Base-by-base conservation (phyloP, 2,888 invertebrate genomes). In the Diaprepes abbreviatus region DNA sequence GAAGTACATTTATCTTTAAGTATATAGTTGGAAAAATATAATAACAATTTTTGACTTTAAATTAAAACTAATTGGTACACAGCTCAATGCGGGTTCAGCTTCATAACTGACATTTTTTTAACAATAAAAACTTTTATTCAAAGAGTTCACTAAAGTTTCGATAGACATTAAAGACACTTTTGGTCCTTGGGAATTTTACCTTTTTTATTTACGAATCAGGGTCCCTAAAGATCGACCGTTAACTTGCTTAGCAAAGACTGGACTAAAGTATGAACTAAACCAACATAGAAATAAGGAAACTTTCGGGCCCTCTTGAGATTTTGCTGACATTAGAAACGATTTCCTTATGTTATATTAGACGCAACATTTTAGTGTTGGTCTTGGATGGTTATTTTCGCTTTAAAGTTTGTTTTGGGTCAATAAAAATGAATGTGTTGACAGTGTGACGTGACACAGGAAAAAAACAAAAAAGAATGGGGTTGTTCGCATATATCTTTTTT, bases 131-230 rank as follows among this genome's bases (percentile, higher is more conserved):
- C 40, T 48, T 62, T 62, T 55, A 48, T 21, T 38, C 17, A 38
- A 45, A 48, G 62, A 62, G 67, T 67, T 67, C 36, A 62, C 62
- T 43, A 55, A 67, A 67, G 54, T 67, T 67, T 35, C 55, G 45
- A 52, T 45, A 40, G 59, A 55, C 62, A 67, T 54, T 67, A 67
- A 38, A 55, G 48, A 55, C 67, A 62, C 60, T 62, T 67, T 14
- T 55, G 54, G 60, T 55, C 40, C 21, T 40, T 19, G 35, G 54
- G 43, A 66, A 66, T 43, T 66, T 66, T 59, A 50, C 50, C 58
- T 58, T 66, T 66, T 66, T 66, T 66, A 66, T 66, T 66, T 54
- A 40, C 17, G 59, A 52, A 50, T 7, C 50, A 38, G 19, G 24
- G 58, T 66, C 66, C 40, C 54, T 54, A 59, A 48, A 59, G 66